These are phyloP conservation scores for Penelope pileata DNA, from an alignment of 2,113 vertebrate genomes.

Conservation along the genomic window DNA sequence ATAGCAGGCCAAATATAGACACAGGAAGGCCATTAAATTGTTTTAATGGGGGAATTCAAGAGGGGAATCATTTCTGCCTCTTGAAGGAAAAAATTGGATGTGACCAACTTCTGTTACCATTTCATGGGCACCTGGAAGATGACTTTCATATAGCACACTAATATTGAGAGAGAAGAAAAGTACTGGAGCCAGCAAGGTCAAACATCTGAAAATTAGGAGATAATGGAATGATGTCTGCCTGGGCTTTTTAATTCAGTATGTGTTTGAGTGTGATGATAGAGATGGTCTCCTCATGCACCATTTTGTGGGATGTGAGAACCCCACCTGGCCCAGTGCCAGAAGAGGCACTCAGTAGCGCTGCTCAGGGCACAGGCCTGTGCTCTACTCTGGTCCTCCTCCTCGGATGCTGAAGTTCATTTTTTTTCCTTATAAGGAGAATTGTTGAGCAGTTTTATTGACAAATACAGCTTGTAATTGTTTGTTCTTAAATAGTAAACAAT, in stretches of 20 bases:
- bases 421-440: background rate
- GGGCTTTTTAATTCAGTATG: background rate
- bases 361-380: background rate
- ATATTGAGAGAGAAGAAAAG: background rate
- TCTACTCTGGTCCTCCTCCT: background rate
- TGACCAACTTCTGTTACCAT: background rate
- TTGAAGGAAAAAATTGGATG: background rate
- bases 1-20: background rate
- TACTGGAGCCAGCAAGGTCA: background rate
- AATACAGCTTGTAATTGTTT: background rate
- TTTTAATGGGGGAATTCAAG: too few relatives aligned
- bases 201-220: background rate
- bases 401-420: background rate
- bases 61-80: background rate
- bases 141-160: background rate
- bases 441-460: background rate
- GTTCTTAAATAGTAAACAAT: background rate
- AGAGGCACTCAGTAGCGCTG: accelerated
- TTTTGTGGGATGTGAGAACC: background rate
- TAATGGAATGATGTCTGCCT: background rate
- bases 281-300: accelerated
- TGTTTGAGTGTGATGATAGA: background rate
- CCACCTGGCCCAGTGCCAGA: background rate
- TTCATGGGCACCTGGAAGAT: background rate
- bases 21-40: background rate